These are phyloP conservation scores for Microplitis demolitor DNA, from an alignment of 1,140 invertebrate species.

Conservation along the genomic window DNA sequence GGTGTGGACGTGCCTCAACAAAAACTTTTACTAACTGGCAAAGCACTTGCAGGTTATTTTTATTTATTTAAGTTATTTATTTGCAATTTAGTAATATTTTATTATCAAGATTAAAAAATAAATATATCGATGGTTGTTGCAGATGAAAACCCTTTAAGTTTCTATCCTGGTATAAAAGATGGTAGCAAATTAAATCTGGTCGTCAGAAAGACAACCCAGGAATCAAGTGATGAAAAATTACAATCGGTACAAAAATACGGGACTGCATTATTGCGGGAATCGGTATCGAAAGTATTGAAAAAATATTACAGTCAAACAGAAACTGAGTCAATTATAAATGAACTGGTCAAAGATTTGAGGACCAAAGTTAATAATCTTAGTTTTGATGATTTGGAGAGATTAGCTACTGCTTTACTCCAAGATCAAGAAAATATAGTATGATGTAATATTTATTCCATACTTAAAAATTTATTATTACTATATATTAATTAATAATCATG, in stretches of 20 bases:
- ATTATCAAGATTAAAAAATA: too few relatives aligned
- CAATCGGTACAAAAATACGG: conserved; percentile 36
- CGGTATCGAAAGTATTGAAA: conserved; percentile 53
- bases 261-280: conserved; percentile 44
- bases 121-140: conserved; percentile 15
- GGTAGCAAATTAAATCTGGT: conserved; percentile 54
- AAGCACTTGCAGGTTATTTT: conserved; percentile 49
- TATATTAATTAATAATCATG: not conserved
- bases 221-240: conserved; percentile 35
- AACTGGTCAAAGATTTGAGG: conserved; percentile 54
- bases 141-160: conserved; percentile 57
- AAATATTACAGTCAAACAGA: conserved; percentile 54
- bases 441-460: conserved; percentile 10
- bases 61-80: conserved; percentile 2
- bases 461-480: too few relatives aligned
- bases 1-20: conserved; percentile 55
- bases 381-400: conserved; percentile 58
- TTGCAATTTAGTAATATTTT: not conserved
- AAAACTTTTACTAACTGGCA: conserved; percentile 52
- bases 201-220: conserved; percentile 45
- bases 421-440: conserved; percentile 54
- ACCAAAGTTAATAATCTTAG: conserved; percentile 55
- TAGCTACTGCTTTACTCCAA: conserved; percentile 56
- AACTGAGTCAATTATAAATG: conserved; percentile 54
- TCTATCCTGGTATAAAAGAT: conserved; percentile 59